Conservation (phyloP, 2,113 vertebrate species). For the Odocoileus hemionus region DNA sequence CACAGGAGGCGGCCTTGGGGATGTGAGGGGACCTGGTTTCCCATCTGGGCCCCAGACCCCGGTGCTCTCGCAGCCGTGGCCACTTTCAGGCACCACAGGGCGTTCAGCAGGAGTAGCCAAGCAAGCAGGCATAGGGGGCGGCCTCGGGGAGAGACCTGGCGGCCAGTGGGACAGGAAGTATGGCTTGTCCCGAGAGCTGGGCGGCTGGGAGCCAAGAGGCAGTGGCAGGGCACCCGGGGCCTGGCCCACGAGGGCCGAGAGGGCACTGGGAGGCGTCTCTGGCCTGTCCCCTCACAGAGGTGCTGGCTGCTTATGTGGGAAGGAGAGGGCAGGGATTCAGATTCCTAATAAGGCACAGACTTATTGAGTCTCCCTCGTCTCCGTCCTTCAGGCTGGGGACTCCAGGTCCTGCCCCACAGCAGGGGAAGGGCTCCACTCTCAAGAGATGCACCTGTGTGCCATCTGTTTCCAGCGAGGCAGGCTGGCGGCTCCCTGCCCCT, state of each 20-base stretch:
- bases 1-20: not conserved
- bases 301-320: not conserved
- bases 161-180: not conserved
- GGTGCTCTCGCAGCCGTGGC: not conserved
- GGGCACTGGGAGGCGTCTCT: not conserved
- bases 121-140: not conserved
- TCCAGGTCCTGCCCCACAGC: not conserved
- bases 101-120: not conserved
- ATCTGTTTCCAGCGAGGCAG: not conserved
- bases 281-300: fast-evolving
- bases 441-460: not conserved
- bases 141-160: not conserved
- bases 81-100: not conserved
- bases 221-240: not conserved
- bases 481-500: fast-evolving
- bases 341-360: slow-evolving; percentile 14
- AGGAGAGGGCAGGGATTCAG: fast-evolving
- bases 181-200: not conserved
- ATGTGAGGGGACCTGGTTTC: not conserved
- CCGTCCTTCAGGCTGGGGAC: not conserved
- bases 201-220: not conserved
- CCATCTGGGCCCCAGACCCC: not conserved
- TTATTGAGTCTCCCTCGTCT: not conserved
- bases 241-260: not conserved
- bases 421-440: not conserved